Percentiles rank a stretch among this genome's conserved stretches.
Conservation (phyloP, 2,797 vertebrate genomes). For the Martes flavigula region DNA sequence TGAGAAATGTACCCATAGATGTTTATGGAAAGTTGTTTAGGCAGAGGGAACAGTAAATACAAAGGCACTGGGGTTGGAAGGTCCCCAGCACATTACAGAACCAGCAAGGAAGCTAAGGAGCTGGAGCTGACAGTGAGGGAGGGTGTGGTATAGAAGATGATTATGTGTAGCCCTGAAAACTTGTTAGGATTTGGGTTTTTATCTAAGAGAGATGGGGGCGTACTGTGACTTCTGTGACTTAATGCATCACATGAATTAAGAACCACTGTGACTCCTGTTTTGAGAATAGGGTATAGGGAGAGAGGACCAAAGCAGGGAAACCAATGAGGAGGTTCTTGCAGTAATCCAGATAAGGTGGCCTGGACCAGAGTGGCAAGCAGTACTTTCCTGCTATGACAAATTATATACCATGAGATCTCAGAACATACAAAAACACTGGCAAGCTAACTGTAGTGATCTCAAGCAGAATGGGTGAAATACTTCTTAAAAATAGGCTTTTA, state of each 20-base stretch:
- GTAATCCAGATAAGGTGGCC: rapidly evolving
- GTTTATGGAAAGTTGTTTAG: neutral
- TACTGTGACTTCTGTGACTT: neutral
- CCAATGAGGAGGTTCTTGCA: neutral
- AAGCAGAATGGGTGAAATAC: neutral
- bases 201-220: neutral
- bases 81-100: too few relatives aligned
- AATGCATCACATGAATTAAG: neutral
- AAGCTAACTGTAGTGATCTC: neutral
- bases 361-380: rapidly evolving
- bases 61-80: neutral
- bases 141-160: neutral
- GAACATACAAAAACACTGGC: neutral
- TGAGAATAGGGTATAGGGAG: neutral
- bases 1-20: neutral
- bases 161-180: neutral
- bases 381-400: too few relatives aligned
- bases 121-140: neutral
- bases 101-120: neutral
- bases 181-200: neutral
- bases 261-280: neutral
- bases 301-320: neutral
- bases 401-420: rapidly evolving
- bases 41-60: neutral
- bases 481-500: neutral